A percentile compares a stretch with the other conserved stretches of the same genome.
Evolutionary conservation across 2,113 vertebrate genomes (phyloP).

Genomic region (Microcebus griseorufus): DNA sequence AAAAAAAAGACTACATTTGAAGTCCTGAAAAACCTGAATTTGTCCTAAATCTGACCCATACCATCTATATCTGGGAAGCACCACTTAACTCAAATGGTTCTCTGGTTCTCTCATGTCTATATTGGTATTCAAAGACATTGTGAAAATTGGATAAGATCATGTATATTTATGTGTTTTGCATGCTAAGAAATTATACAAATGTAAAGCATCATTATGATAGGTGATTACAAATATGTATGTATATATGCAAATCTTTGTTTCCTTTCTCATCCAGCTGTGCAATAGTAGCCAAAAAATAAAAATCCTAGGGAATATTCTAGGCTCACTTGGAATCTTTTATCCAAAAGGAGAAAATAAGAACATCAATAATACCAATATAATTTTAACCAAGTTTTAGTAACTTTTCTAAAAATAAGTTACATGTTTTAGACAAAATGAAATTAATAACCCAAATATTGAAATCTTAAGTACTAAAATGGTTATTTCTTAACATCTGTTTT

Average conservation of each 20-base stretch:
- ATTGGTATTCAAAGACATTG: neutral
- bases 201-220: neutral
- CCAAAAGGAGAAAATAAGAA: neutral
- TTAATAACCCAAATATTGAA: neutral
- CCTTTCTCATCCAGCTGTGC: neutral
- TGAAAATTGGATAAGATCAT: neutral
- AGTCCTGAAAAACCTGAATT: neutral
- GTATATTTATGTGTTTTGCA: neutral
- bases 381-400: neutral
- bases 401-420: neutral
- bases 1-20: neutral
- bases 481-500: neutral
- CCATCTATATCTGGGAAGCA: neutral
- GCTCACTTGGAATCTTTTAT: neutral
- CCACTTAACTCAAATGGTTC: neutral
- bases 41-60: neutral
- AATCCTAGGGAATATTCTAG: neutral
- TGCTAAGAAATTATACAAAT: neutral
- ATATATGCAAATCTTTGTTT: neutral
- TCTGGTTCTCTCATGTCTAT: neutral
- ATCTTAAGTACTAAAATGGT: neutral
- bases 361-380: neutral
- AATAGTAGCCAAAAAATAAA: neutral
- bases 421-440: neutral
- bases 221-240: neutral